phyloP scores from a whole-genome alignment of 2,888 invertebrate species.

The Cheilosia scutellata region DNA sequence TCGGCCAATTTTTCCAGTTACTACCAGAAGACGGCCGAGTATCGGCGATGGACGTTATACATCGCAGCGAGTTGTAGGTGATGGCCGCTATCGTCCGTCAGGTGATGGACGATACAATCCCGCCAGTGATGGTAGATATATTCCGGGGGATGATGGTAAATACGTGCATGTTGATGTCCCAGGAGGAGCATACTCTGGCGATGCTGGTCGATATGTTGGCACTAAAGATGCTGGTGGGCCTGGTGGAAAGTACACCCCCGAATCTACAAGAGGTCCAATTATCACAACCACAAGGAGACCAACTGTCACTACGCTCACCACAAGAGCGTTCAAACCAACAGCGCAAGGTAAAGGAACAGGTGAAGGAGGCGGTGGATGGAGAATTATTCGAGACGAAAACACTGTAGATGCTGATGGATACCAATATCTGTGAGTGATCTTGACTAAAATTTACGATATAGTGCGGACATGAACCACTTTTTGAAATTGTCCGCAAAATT shows the following conservation, averaged over 20 bases:
- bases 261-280: conserved; percentile 23
- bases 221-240: conserved; percentile 69
- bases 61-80: conserved; percentile 77
- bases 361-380: conserved; percentile 84
- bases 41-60: conserved; percentile 80
- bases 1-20: conserved; percentile 84
- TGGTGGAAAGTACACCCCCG: conserved; percentile 46
- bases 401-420: conserved; percentile 86
- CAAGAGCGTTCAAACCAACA: conserved; percentile 55
- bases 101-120: conserved; percentile 81
- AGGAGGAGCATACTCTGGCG: conserved; percentile 80
- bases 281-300: conserved; percentile 34
- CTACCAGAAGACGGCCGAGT: conserved; percentile 52
- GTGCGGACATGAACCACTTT: conserved; percentile 30
- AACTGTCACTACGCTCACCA: conserved; percentile 67
- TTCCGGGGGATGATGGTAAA: conserved; percentile 80
- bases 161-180: conserved; percentile 85
- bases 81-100: conserved; percentile 82
- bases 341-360: conserved; percentile 80
- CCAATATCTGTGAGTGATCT: conserved; percentile 85
- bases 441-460: conserved; percentile 49
- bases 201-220: conserved; percentile 67
- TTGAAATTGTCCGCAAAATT: neutral
- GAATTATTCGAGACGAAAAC: conserved; percentile 85
- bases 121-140: conserved; percentile 80